A percentile compares a stretch with the other conserved stretches of the same genome.
These are phyloP conservation scores for Seira ritae DNA, from an alignment of 2,888 invertebrate species.

Conservation along the genomic window DNA sequence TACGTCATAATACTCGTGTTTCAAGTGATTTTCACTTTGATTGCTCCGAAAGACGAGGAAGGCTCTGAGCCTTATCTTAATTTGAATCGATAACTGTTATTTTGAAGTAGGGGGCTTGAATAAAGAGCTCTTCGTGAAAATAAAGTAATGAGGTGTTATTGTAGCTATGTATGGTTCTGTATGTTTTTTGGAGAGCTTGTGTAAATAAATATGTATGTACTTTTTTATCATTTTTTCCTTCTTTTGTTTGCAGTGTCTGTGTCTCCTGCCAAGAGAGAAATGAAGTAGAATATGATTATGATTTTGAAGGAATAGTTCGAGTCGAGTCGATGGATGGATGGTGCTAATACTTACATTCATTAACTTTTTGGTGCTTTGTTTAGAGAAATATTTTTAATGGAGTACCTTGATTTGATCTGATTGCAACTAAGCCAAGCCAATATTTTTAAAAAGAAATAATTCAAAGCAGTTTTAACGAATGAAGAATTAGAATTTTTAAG, in stretches of 20 bases:
- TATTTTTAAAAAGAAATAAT: background rate
- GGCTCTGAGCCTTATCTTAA: background rate
- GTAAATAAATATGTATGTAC: no score
- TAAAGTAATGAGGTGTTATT: background rate
- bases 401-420: background rate
- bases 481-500: no score
- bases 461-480: background rate
- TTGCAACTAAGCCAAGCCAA: background rate
- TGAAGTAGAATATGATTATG: background rate
- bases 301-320: background rate
- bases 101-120: background rate
- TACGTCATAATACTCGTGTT: no score
- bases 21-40: no score
- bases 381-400: background rate
- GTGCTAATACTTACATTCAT: background rate
- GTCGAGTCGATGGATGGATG: no score
- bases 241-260: no score
- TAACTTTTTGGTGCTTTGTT: background rate
- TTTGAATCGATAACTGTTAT: constrained; percentile 1
- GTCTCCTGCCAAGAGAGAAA: background rate
- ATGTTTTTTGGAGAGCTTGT: background rate
- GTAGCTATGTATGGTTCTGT: background rate
- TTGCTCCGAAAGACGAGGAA: no score
- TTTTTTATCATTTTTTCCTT: no score
- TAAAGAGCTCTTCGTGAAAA: background rate